phyloP scores from a whole-genome alignment of 2,797 vertebrate species.

The Sebastes melanostomus region DNA sequence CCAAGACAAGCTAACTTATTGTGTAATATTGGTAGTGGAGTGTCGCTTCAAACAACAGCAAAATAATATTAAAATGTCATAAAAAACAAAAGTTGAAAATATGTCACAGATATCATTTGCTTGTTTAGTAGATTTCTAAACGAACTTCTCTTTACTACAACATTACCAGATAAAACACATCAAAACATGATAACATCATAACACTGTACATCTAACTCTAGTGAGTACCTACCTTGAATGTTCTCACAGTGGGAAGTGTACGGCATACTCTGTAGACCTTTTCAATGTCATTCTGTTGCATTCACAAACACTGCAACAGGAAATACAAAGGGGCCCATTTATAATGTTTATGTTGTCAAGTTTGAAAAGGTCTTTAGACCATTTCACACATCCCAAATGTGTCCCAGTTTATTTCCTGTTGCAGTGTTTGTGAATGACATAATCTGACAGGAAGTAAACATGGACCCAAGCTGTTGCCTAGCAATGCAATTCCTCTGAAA shows the following conservation, averaged over 20 bases:
- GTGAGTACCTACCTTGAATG: neutral
- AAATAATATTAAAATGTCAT: neutral
- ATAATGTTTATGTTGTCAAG: too few relatives aligned
- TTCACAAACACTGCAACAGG: too few relatives aligned
- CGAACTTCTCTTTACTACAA: neutral
- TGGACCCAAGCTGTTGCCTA: neutral
- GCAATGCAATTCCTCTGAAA: neutral
- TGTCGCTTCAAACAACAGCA: neutral
- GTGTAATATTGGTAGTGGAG: neutral
- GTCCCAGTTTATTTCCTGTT: neutral
- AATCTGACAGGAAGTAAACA: neutral
- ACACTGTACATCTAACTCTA: neutral
- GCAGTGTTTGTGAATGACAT: neutral
- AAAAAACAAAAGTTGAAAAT: neutral
- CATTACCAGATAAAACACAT: neutral
- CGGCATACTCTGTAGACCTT: neutral
- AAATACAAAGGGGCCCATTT: too few relatives aligned
- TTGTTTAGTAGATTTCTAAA: neutral
- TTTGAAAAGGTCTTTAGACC: too few relatives aligned
- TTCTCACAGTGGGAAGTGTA: neutral
- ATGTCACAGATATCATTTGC: neutral
- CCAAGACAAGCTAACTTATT: neutral
- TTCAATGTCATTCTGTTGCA: too few relatives aligned
- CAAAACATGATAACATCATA: too few relatives aligned
- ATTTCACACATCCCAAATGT: too few relatives aligned